Evolutionary conservation across 37 sponge, comb jelly and placozoan genomes (phyloP).

Genomic region (Aplysina aerophoba): DNA sequence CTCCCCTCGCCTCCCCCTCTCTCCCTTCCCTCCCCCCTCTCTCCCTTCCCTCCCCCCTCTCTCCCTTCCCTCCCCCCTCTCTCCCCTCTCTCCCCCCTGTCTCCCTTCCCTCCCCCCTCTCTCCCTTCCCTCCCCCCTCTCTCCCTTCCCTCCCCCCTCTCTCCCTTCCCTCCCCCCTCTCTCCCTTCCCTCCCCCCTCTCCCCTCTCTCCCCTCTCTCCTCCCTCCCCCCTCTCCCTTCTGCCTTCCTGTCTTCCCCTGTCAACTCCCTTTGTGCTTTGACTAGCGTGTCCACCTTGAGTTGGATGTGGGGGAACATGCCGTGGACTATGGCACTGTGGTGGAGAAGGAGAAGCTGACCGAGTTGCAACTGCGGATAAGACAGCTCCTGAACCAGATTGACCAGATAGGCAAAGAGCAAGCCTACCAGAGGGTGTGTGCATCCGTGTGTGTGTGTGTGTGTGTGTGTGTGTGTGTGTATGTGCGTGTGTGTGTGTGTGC

Average conservation of each 20-base stretch:
- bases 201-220: too few relatives aligned
- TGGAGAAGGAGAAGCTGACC: slow-evolving; percentile 94
- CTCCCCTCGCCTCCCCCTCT: too few relatives aligned
- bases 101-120: neutral
- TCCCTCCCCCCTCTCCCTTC: neutral
- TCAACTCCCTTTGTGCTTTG: slow-evolving; percentile 18
- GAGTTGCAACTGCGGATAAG: slow-evolving; percentile 94
- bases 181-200: neutral
- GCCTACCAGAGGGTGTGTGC: slow-evolving; percentile 90
- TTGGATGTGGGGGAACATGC: slow-evolving; percentile 96
- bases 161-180: too few relatives aligned
- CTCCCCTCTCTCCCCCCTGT: too few relatives aligned
- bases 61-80: too few relatives aligned
- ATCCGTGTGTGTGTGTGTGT: neutral
- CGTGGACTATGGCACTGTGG: slow-evolving; percentile 89
- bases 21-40: too few relatives aligned
- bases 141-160: too few relatives aligned
- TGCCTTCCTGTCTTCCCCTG: neutral
- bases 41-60: too few relatives aligned
- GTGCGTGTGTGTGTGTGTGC: neutral
- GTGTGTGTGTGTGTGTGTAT: slow-evolving; percentile 5
- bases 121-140: neutral
- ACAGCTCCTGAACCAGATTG: slow-evolving; percentile 95
- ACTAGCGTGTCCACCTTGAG: slow-evolving; percentile 85
- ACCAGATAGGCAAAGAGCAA: slow-evolving; percentile 97